Evolutionary conservation across 2,113 vertebrate genomes (phyloP), one percentile per base, ranked within the genome.

Genomic region (Ancistrus triradiatus): DNA sequence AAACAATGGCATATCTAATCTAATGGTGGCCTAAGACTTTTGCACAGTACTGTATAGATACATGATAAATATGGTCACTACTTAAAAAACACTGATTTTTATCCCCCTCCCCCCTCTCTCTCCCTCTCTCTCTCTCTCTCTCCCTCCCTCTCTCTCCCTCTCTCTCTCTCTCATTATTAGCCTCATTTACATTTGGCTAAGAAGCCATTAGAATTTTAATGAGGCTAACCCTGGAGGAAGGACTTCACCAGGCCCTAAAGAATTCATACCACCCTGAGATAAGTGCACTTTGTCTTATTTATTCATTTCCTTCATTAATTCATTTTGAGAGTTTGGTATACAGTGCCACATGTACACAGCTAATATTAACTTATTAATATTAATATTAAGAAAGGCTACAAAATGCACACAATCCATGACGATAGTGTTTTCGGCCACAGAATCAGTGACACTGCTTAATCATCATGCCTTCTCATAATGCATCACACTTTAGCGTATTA

Each of bases 161-260:
- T 63, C 31, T 48, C 77, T 74, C 66, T 72, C 75, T 76, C 79
- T 72, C 81, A 78, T 82, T 80, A 87, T 88, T 89, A 87, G 69
- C 83, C 72, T 74, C 80, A 86, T 87, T 88, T 89, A 85, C 84
- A 88, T 87, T 78, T 84, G 82, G 85, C 83, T 83, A 81, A 86
- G 82, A 87, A 80, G 63, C 85, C 81, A 86, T 88, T 88, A 84
- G 82, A 86, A 88, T 88, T 87, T 84, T 85, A 89, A 89, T 88
- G 86, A 87, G 82, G 77, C 83, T 84, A 80, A 86, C 85, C 83
- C 77, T 79, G 77, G 77, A 81, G 78, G 81, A 75, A 81, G 77
- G 74, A 73, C 82, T 83, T 78, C 78, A 28, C 72, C 75, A 79
- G 74, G 63, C 76, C 79, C 64, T 64, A 67, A 67, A 68, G 53